phyloP scores from a whole-genome alignment of 2,888 invertebrate genomes.

The Leptopilina myrica region DNA sequence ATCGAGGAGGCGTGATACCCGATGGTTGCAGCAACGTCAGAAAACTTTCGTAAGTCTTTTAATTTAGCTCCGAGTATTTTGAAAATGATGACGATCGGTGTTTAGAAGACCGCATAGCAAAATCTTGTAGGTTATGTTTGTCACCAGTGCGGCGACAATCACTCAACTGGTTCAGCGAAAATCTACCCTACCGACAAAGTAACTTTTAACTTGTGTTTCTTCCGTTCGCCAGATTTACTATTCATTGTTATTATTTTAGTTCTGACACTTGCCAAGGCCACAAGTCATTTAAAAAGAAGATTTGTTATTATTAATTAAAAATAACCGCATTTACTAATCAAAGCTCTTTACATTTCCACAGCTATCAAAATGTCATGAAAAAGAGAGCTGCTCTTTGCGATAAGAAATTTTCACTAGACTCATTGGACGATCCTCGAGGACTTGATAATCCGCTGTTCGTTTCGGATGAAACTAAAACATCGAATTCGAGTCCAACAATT shows the following conservation, averaged over 20 bases:
- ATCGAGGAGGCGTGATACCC: constrained; percentile 81
- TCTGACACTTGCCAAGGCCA: too few species aligned
- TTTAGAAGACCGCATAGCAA: too few species aligned
- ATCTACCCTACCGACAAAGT: too few species aligned
- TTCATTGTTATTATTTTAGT: too few species aligned
- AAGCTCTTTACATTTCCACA: constrained; percentile 16
- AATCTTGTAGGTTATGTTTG: too few species aligned
- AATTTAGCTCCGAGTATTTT: not conserved
- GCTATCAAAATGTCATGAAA: constrained; percentile 41
- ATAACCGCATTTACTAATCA: not conserved
- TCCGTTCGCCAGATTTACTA: too few species aligned
- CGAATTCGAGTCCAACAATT: constrained; percentile 58
- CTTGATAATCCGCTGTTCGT: constrained; percentile 68
- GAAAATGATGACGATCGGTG: too few species aligned
- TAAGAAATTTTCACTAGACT: constrained; percentile 64
- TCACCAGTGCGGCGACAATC: too few species aligned
- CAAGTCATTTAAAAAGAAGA: too few species aligned
- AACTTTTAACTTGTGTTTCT: too few species aligned
- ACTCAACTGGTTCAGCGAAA: too few species aligned
- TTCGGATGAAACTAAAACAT: constrained; percentile 60
- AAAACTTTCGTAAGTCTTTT: constrained; percentile 50
- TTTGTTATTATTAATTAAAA: not conserved
- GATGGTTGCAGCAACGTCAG: constrained; percentile 62
- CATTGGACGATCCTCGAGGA: constrained; percentile 69
- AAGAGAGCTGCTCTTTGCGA: constrained; percentile 45